Evolutionary conservation across 2,888 invertebrate genomes (phyloP).

Genomic region (Amiota mariae): DNA sequence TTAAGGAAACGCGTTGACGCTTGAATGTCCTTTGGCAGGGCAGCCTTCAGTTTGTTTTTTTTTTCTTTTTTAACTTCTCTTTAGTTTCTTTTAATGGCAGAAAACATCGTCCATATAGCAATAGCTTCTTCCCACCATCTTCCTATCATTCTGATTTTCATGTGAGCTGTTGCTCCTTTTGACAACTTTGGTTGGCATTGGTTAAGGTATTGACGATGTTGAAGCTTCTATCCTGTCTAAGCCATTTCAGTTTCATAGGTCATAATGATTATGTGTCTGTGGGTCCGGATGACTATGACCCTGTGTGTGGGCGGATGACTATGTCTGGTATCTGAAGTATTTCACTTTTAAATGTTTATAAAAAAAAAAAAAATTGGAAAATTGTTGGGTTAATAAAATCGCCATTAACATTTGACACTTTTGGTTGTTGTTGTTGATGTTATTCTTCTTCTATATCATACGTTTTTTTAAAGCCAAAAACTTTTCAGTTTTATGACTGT

Average conservation of each 20-base stretch:
- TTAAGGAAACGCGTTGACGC: not conserved
- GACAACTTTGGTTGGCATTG: not conserved
- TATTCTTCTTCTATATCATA: no score
- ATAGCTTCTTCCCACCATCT: no score
- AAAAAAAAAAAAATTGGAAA: conserved; percentile 1
- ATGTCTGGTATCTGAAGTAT: conserved; percentile 3
- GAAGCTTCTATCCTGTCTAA: conserved; percentile 9
- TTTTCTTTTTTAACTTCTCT: not conserved
- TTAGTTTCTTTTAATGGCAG: not conserved
- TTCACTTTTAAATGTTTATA: conserved; percentile 14
- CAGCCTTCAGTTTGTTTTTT: not conserved
- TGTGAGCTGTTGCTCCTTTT: not conserved
- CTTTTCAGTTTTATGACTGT: no score
- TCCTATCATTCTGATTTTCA: not conserved
- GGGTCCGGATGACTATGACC: not conserved
- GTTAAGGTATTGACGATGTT: no score
- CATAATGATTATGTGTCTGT: not conserved
- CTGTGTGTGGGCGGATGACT: not conserved
- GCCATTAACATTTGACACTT: not conserved
- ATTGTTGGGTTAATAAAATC: conserved; percentile 1
- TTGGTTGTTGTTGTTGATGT: not conserved
- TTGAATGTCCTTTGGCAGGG: no score
- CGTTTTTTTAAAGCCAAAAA: no score
- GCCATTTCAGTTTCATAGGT: not conserved
- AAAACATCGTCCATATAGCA: no score